Conservation (phyloP, 2,797 vertebrate genomes). For the Phalloptychus januarius region DNA sequence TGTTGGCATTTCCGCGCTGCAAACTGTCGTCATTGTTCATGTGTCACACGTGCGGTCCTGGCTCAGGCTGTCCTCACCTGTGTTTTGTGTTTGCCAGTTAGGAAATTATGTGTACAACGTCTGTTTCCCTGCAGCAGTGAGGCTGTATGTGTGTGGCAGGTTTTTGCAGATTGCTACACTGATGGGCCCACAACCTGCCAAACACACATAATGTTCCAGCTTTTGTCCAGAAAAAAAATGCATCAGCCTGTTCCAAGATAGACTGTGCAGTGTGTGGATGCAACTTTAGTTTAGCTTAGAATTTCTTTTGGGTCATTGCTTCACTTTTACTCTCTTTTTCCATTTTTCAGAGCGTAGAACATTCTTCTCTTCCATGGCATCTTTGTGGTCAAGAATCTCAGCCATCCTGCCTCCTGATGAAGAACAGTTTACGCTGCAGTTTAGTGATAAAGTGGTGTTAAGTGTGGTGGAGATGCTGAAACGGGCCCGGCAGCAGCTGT, state of each 20-base stretch:
- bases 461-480: constrained; percentile 76
- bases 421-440: constrained; percentile 77
- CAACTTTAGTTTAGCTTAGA: constrained; percentile 9
- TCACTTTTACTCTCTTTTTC: constrained; percentile 19
- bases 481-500: constrained; percentile 75
- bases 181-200: constrained; percentile 16
- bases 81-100: constrained; percentile 47
- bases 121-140: constrained; percentile 47
- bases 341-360: constrained; percentile 35
- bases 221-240: constrained; percentile 6
- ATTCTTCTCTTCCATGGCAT: constrained; percentile 60
- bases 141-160: constrained; percentile 21
- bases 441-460: constrained; percentile 77
- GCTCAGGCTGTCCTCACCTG: constrained; percentile 53
- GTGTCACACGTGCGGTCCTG: constrained; percentile 42
- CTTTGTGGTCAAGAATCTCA: constrained; percentile 75
- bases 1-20: constrained; percentile 35
- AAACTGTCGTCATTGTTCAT: constrained; percentile 40
- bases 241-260: constrained; percentile 4
- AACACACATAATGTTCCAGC: constrained; percentile 29
- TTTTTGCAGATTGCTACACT: constrained; percentile 29
- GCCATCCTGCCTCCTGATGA: constrained; percentile 72
- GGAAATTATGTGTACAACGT: constrained; percentile 45
- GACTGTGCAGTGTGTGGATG: constrained; percentile 8
- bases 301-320: constrained; percentile 17